Conservation (phyloP, 2,888 invertebrate species). For the Pterostichus madidus region DNA sequence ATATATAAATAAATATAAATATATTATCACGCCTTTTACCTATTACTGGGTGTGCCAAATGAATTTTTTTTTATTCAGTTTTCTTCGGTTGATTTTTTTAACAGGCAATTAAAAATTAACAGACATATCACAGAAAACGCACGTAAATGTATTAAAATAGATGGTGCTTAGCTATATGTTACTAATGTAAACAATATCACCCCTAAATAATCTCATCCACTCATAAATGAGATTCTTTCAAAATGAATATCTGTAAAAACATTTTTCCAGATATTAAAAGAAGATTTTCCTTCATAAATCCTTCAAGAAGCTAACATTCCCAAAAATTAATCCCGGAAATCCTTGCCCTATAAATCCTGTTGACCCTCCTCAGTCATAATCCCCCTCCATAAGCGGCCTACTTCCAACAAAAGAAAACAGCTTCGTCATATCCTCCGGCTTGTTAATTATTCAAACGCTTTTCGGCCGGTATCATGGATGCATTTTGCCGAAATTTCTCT, state of each 20-base stretch:
- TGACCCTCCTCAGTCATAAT: constrained; percentile 42
- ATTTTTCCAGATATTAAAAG: constrained; percentile 18
- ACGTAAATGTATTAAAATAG: no score
- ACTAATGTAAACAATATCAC: no score
- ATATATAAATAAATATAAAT: no score
- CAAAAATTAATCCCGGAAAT: constrained; percentile 36
- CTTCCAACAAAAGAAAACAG: constrained; percentile 22
- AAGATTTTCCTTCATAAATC: constrained; percentile 16
- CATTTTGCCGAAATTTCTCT: constrained; percentile 55
- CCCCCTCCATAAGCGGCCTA: constrained; percentile 16
- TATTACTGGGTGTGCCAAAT: no score
- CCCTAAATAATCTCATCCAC: no score
- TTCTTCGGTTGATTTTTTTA: no score
- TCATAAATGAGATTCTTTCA: no score
- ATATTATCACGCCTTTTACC: no score
- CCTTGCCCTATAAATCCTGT: constrained; percentile 25
- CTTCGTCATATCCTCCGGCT: constrained; percentile 16
- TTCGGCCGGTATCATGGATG: constrained; percentile 44
- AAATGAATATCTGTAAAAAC: not conserved
- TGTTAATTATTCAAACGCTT: constrained; percentile 55
- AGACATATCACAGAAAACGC: no score
- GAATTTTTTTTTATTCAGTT: no score
- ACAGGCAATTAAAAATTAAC: no score
- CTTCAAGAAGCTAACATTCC: constrained; percentile 45
- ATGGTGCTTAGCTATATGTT: no score